Percentiles rank a stretch among this genome's conserved stretches.
Evolutionary conservation across 2,797 vertebrate genomes (phyloP).

Genomic region (Pseudochirops corinnae): DNA sequence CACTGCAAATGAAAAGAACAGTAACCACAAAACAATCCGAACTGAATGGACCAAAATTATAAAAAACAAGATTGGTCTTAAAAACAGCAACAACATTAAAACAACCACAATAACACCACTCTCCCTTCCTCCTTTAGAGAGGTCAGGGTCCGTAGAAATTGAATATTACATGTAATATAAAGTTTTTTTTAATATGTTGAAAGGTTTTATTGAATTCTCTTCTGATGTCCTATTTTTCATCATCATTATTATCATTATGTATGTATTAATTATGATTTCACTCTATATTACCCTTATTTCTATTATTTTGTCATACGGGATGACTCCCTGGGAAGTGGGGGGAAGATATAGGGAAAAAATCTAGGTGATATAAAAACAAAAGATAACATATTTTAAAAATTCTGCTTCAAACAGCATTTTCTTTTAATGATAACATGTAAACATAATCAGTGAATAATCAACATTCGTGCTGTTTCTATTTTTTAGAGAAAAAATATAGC

Average conservation of each 20-base stretch:
- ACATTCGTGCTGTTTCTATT: not conserved
- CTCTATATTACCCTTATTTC: not conserved
- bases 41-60: not conserved
- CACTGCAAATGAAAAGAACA: not conserved
- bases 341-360: not conserved
- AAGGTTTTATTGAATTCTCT: not conserved
- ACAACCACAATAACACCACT: not conserved
- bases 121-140: not conserved
- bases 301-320: not conserved
- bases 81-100: not conserved
- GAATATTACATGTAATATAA: not conserved
- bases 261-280: not conserved
- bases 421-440: not conserved
- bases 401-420: conserved; percentile 32
- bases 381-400: not conserved
- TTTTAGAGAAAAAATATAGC: not conserved
- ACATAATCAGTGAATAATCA: not conserved
- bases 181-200: not conserved
- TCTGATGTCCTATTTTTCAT: not conserved
- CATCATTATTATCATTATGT: not conserved
- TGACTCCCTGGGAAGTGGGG: not conserved
- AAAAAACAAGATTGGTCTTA: not conserved
- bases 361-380: not conserved
- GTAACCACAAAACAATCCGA: not conserved
- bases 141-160: not conserved